Base-by-base conservation (phyloP, 2,888 invertebrate genomes). In the Arrhopalites spinosus region DNA sequence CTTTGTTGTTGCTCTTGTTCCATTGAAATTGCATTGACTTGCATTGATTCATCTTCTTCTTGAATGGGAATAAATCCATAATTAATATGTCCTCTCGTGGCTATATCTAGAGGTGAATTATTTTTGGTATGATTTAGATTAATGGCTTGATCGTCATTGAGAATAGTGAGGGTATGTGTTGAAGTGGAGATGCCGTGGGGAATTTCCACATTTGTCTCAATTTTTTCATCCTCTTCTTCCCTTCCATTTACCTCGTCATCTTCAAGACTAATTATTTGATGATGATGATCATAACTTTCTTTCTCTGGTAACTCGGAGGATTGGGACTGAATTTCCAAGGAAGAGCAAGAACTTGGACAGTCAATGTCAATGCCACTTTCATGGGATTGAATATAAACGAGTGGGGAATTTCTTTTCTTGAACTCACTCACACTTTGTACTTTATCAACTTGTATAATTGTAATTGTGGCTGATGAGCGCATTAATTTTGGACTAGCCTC, bases 341-440 rank as follows among this genome's bases (percentile, higher is more conserved):
- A 23, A 27, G n/a, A 17, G 3, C 20, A n/a, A 64, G 17, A 13
- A 29, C 29, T 27, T 15, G 27, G 25, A 36, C 36, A 25, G 30
- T 36, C 64, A 43, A 20, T 25, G 64, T 7, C 64, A 64, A 36
- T 64, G 36, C n/a, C 64, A 64, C 20, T 64, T n/a, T 20, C n/a
- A 64, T 61, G n/a, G 17, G 11, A 15, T 27, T 53, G 53, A 53
- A n/a, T n/a, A 36, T 59, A 27, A 64, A 17, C n/a, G 43, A 27
- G 64, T 29, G 27, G 27, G 8, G 27, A 17, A 64, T n/a, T 27
- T 20, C 1, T 1, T 29, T 63, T 25, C 3, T 27, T 29, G n/a
- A 17, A 8, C n/a, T 20, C n/a, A 20, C 30, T 36, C 30, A 20
- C 36, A 17, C 29, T 20, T 29, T 36, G 36, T 25, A 15, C n/a